These are phyloP conservation scores for Labeo calbasu DNA, from an alignment of 2,797 vertebrate genomes.

Conservation along the genomic window DNA sequence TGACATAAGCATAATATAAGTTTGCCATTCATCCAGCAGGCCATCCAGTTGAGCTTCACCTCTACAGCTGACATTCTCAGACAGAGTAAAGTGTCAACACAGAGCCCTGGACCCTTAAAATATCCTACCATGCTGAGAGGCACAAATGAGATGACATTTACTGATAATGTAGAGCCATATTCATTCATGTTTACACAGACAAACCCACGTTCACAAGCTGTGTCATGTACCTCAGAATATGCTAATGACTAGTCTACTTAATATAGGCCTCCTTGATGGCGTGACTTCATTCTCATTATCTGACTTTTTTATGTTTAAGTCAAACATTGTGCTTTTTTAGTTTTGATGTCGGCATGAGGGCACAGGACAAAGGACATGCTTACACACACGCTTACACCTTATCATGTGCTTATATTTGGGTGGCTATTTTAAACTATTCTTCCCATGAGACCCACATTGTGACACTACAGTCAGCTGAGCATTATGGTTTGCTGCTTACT, in stretches of 20 bases:
- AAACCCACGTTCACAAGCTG: neutral
- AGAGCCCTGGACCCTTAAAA: slow-evolving; percentile 8
- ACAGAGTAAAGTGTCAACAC: neutral
- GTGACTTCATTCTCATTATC: neutral
- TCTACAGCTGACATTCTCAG: slow-evolving; percentile 34
- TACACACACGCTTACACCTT: slow-evolving; percentile 9
- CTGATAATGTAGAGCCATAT: slow-evolving; percentile 15
- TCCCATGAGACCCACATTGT: slow-evolving; percentile 18
- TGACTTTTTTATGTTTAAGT: neutral
- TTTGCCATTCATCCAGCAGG: slow-evolving; percentile 29
- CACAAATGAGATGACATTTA: slow-evolving; percentile 10
- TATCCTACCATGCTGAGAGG: slow-evolving; percentile 1
- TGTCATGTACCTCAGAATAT: neutral
- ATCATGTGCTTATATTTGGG: slow-evolving; percentile 28
- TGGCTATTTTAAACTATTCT: slow-evolving; percentile 36
- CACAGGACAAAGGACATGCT: slow-evolving; percentile 21
- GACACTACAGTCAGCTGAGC: slow-evolving; percentile 17
- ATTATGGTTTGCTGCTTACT: slow-evolving; percentile 12
- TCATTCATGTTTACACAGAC: slow-evolving; percentile 1
- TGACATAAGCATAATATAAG: slow-evolving; percentile 40
- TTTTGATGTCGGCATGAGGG: neutral
- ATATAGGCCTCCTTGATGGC: neutral
- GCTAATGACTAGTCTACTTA: neutral
- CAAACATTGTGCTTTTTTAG: neutral
- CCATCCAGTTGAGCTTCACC: neutral